Base-by-base conservation (phyloP, 2,888 invertebrate species). In the Ceraclea dissimilis region DNA sequence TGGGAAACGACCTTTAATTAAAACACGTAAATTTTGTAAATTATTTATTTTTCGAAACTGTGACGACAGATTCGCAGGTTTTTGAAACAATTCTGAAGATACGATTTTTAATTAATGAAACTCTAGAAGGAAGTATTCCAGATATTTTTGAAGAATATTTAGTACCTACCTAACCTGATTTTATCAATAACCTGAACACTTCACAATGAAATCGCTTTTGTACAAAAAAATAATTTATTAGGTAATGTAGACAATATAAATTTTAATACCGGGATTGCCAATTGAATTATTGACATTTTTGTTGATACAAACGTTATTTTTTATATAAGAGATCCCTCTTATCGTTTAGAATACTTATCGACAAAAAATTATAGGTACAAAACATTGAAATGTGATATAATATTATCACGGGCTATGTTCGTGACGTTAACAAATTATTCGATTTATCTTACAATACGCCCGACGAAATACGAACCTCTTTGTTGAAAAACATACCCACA, bases 341-440 rank as follows among this genome's bases (percentile, higher is more conserved):
- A n/a, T n/a, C n/a, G n/a, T 5, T n/a, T n/a, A 13, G 16, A 16
- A n/a, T 39, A 16, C 13, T n/a, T 39, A n/a, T 39, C 13, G 39
- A n/a, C 4, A 39, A n/a, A 39, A 39, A 8, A 39, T 8, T 31
- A 8, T 31, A 8, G 11, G 8, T 16, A 39, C 39, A 39, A 39
- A 39, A 39, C 13, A n/a, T 13, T 39, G 39, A 31, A 31, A 31
- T 56, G 47, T 49, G 52, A 52, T 52, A 52, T 52, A 46, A 56
- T 51, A 56, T 49, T 52, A 56, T 48, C n/a, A 18, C 20, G 17
- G 39, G 10, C 55, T 46, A 47, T 56, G 56, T 47, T 56, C 34
- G 20, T 56, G 56, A 52, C 56, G 52, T 52, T 26, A 48, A 56
- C 56, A 56, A 52, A 56, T 56, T 51, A 39, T 56, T 56, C 56